phyloP scores from a whole-genome alignment of 2,797 vertebrate genomes.

The Gymnopithys bicolor region DNA sequence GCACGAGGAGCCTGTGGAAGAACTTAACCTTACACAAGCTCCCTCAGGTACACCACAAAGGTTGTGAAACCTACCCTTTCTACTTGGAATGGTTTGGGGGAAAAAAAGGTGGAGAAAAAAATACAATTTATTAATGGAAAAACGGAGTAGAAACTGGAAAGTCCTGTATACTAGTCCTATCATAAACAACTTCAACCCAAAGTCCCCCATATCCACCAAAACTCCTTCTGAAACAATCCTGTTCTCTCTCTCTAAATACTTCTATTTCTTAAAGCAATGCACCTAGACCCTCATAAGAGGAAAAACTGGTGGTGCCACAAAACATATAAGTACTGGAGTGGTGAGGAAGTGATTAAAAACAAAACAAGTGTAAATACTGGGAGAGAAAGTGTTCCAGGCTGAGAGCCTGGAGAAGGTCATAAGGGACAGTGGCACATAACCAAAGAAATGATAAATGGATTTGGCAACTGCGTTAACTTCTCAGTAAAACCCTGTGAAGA shows the following conservation, averaged over 20 bases:
- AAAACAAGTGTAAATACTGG: neutral
- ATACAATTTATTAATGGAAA: neutral
- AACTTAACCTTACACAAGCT: neutral
- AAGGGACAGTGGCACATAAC: neutral
- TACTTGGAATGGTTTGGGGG: neutral
- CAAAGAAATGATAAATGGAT: constrained; percentile 55
- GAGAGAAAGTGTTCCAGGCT: neutral
- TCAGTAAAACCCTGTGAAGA: constrained; percentile 32
- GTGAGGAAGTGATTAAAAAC: neutral
- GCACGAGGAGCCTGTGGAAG: neutral
- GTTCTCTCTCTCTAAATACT: neutral
- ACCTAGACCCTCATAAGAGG: fast-evolving
- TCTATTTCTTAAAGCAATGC: neutral
- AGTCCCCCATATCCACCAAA: neutral
- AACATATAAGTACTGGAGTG: neutral
- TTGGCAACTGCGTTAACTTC: constrained; percentile 16
- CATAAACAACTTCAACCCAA: neutral
- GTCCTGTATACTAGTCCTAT: neutral
- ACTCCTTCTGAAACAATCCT: neutral
- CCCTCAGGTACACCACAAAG: neutral
- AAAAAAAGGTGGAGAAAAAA: neutral
- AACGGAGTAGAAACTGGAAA: neutral
- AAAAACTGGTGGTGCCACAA: neutral
- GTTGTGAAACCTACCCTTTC: neutral
- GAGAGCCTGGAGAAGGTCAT: neutral